Evolutionary conservation across 2,113 vertebrate species (phyloP).

Genomic region (Larimichthys crocea): DNA sequence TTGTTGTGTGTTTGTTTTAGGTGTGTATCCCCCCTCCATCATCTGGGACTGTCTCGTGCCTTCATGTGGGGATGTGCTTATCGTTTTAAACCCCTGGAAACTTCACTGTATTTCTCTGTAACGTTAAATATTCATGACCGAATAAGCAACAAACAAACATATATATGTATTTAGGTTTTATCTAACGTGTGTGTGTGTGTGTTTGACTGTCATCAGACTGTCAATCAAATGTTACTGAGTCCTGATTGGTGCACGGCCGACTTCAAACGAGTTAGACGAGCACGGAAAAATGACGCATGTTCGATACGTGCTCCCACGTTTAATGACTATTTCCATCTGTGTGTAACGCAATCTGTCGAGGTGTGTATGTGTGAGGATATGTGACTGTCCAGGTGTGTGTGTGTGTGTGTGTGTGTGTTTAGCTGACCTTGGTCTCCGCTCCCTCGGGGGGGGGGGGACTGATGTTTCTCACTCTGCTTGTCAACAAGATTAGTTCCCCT

Average conservation of each 20-base stretch:
- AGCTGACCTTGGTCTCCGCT: constrained; percentile 59
- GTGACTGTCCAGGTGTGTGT: constrained; percentile 21
- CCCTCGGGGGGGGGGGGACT: constrained; percentile 45
- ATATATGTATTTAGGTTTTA: background rate
- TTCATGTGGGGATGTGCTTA: background rate
- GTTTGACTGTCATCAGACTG: too few species aligned
- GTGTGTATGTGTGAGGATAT: background rate
- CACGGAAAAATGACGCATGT: too few species aligned
- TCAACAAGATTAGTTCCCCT: constrained; percentile 77
- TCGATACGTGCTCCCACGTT: background rate
- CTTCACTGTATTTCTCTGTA: background rate
- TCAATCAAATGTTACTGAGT: too few species aligned
- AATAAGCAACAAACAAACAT: background rate
- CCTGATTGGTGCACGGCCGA: background rate
- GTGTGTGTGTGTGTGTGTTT: constrained; percentile 29
- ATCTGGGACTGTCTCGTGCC: background rate
- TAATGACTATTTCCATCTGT: background rate
- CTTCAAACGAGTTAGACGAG: too few species aligned
- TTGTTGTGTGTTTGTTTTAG: background rate
- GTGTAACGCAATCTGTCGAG: constrained; percentile 16
- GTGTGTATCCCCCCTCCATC: background rate
- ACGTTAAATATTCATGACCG: background rate
- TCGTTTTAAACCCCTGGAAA: background rate
- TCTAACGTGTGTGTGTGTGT: background rate
- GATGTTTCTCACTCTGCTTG: constrained; percentile 77